Conservation (phyloP, 2,113 vertebrate genomes). For the Daboia siamensis region DNA sequence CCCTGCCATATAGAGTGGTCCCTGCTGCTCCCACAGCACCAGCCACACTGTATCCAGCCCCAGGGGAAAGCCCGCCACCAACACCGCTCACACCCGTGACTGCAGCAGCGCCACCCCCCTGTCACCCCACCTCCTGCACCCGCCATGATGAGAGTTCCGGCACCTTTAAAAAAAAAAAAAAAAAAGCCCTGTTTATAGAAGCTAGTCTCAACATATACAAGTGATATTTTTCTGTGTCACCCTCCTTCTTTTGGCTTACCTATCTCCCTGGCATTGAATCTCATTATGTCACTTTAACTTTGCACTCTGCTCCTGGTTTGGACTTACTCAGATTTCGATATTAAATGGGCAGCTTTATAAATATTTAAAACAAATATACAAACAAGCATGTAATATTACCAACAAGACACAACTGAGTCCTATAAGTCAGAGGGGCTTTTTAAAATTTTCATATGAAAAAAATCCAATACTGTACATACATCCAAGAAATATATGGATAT, state of each 20-base stretch:
- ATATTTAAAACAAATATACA: background rate
- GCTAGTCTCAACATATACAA: background rate
- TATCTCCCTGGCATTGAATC: background rate
- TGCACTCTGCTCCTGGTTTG: background rate
- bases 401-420: background rate
- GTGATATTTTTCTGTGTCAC: background rate
- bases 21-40: too few relatives aligned
- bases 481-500: background rate
- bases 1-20: too few relatives aligned
- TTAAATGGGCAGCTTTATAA: too few relatives aligned
- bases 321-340: too few relatives aligned
- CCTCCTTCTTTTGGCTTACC: background rate
- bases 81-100: too few relatives aligned
- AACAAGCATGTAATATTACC: background rate
- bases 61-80: too few relatives aligned
- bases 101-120: too few relatives aligned
- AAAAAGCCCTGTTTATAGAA: background rate
- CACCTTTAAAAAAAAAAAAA: too few relatives aligned
- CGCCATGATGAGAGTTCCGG: too few relatives aligned
- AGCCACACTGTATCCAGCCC: too few relatives aligned
- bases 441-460: background rate
- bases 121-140: too few relatives aligned
- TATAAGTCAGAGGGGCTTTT: background rate
- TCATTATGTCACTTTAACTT: background rate
- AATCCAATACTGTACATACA: background rate